Evolutionary conservation across 1,140 invertebrate genomes (phyloP), one percentile per base, ranked within the genome.

Genomic region (Euura saliciscinereae): DNA sequence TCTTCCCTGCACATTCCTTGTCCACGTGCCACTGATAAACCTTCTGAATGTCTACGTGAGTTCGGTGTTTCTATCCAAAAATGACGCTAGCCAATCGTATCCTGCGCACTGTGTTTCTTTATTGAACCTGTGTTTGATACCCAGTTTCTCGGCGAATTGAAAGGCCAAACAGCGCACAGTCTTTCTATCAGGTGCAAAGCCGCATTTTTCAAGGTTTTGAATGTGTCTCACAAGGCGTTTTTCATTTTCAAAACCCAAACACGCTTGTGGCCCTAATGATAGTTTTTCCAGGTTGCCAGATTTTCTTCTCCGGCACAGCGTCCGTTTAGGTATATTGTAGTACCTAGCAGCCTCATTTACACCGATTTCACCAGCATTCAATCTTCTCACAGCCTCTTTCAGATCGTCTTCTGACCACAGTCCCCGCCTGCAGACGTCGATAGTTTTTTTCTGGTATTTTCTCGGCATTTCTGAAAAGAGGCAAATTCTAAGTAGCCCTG

Each of bases 1-100:
- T 84, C 80, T 69, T 73, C 64, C 68, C 82, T 75, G 65, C 69
- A 81, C 11, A 85, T 43, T 70, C 79, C 83, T 66, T 81, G 66
- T 4, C 81, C 78, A 78, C 83, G 77, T 44, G 74, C 72, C 71
- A 84, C 45, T 11, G 83, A 86, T 69, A 85, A 77, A n/a, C 81
- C 84, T 74, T 86, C 81, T 71, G 81, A 73, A 80, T 85, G 76
- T 51, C 82, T 71, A 11, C 73, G 42, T 28, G 68, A 86, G 59
- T 70, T 81, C 76, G 4, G 80, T 75, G 80, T 86, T 77, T 78
- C 84, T 75, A 77, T 79, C 76, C 72, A 84, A 44, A 75, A 85
- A 86, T 44, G 66, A 77, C 76, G 74, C 68, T 3, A 84, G 51
- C 81, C 82, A 85, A 67, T 76, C 73, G 51, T 73, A 76, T 68